Evolutionary conservation across 2,113 vertebrate species (phyloP).

Genomic region (Ceyx margarethae): DNA sequence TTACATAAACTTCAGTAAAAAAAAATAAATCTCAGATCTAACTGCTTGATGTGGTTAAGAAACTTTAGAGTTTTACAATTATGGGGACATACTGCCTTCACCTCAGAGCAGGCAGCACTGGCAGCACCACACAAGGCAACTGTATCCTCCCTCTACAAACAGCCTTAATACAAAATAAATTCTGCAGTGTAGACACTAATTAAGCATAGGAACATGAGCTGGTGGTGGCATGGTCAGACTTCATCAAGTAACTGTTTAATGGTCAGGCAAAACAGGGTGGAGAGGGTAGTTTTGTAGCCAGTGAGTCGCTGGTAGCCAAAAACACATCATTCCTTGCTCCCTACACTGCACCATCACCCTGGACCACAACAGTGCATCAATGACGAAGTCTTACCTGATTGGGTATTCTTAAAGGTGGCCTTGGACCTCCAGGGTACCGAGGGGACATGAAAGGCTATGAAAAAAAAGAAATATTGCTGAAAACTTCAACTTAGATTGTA

Average conservation of each 20-base stretch:
- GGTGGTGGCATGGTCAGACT: background rate
- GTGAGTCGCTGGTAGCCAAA: too few species aligned
- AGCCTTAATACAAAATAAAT: background rate
- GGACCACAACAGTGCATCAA: background rate
- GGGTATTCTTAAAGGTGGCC: constrained; percentile 95
- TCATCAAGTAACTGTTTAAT: background rate
- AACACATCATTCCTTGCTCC: background rate
- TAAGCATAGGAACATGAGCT: background rate
- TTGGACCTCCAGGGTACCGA: constrained; percentile 96
- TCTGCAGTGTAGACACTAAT: background rate
- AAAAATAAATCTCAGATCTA: background rate
- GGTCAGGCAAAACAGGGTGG: background rate
- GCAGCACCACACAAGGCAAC: background rate
- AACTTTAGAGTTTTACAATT: background rate
- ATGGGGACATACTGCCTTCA: background rate
- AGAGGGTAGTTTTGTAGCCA: background rate
- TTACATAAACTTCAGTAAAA: background rate
- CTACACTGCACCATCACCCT: background rate
- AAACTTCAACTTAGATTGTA: background rate
- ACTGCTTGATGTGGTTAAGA: background rate
- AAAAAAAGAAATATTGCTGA: background rate
- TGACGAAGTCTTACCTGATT: constrained; percentile 85
- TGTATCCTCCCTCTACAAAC: background rate
- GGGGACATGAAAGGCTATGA: constrained; percentile 97
- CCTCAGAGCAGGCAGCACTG: background rate